These are phyloP conservation scores for Bombus polaris DNA, from an alignment of 1,140 invertebrate genomes.

Conservation along the genomic window DNA sequence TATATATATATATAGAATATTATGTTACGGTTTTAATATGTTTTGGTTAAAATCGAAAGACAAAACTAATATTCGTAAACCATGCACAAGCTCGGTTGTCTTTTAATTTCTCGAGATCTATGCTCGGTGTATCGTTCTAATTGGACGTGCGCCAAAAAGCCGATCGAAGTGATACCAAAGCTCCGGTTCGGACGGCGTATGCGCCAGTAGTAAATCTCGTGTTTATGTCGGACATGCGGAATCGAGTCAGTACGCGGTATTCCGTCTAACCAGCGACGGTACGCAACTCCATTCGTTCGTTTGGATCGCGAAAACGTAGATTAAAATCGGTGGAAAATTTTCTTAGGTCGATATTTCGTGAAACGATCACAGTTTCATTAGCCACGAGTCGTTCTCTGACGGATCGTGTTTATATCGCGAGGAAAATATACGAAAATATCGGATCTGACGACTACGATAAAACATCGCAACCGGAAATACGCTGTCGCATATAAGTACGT, in stretches of 20 bases:
- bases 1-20: background rate
- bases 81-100: background rate
- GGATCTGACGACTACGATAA: background rate
- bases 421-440: background rate
- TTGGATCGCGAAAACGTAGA: background rate
- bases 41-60: too few relatives aligned
- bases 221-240: slow-evolving; percentile 55
- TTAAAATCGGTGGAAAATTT: background rate
- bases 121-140: slow-evolving; percentile 40
- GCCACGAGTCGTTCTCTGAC: background rate
- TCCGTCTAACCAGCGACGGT: slow-evolving; percentile 30
- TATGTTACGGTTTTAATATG: background rate
- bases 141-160: slow-evolving; percentile 48
- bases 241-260: slow-evolving; percentile 29
- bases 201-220: slow-evolving; percentile 65
- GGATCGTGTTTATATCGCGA: background rate
- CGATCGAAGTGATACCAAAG: slow-evolving; percentile 45
- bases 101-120: slow-evolving; percentile 33
- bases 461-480: background rate
- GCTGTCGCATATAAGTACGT: background rate
- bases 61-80: background rate
- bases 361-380: background rate
- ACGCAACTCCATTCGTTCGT: background rate
- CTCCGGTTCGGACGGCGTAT: slow-evolving; percentile 35
- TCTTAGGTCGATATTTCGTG: background rate